Evolutionary conservation across 1,140 invertebrate genomes (phyloP), one percentile per base, ranked within the genome.

Genomic region (Eumaeus atala): DNA sequence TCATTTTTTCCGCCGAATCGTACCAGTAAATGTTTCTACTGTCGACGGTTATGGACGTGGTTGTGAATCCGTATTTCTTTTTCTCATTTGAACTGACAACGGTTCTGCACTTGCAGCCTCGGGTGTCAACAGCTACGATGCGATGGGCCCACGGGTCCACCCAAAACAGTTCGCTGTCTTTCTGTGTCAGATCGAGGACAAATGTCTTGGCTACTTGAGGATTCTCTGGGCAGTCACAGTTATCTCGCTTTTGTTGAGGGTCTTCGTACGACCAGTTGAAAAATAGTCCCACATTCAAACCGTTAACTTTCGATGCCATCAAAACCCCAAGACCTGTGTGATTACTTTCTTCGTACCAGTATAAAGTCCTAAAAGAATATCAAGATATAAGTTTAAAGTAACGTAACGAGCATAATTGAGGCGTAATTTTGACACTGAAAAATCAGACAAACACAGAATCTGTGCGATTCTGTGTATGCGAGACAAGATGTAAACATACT

Each of bases 21-120:
- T 90, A 91, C 93, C 93, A 94, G 59, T 93, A 94, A 16, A 94
- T 79, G 47, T 90, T 89, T 54, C 90, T 89, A 70, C 91, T 91
- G 60, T 94, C 92, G 0, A 91, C 88, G 5, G 91, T 91, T 3
- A 94, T 78, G 0, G 89, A 91, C 42, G 87, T 89, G 1, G 92
- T 89, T 9, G 89, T 89, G 18, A 91, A 77, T 21, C 88, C 84
- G 55, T 85, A 78, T 61, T 80, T 83, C 52, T 81, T 84, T 48
- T 80, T 84, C 33, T 78, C 76, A 1, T 75, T 81, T 11, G 89
- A 82, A 57, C 89, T 90, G 1, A 92, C 80, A 0, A 93, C 76
- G 0, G 89, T 57, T 56, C 88, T 87, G 65, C 94, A 95, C 21
- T 78, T 66, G 70, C 94, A 95, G 1, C 92, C 94, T 35, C 90